A percentile compares a stretch with the other conserved stretches of the same genome.
These are phyloP conservation scores for pig (Sus scrofa) DNA, from an alignment of 2,113 vertebrate genomes.

Conservation along the genomic window T2T-Sscrofa CM000816.6:90537001-90537500, in stretches of 20 bases:
- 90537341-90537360: conserved; percentile 50
- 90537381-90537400: conserved; percentile 84
- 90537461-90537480: not conserved
- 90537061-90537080: conserved; percentile 57
- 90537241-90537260: not conserved
- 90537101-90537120: conserved; percentile 23
- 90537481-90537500: conserved; percentile 86
- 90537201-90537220: not conserved
- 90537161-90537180: not conserved
- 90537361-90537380: conserved; percentile 57
- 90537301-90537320: not conserved
- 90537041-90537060: conserved; percentile 10
- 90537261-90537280: not conserved
- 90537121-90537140: not conserved
- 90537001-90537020: not conserved
- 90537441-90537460: conserved; percentile 54
- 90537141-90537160: not conserved
- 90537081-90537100: not conserved
- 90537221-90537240: not conserved
- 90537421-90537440: conserved; percentile 67
- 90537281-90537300: not conserved
- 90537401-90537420: conserved; percentile 73
- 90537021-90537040: conserved; percentile 9
- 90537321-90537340: not conserved
- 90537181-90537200: conserved; percentile 6